Conservation (phyloP, 2,113 vertebrate genomes). For the Malaclemys terrapin region DNA sequence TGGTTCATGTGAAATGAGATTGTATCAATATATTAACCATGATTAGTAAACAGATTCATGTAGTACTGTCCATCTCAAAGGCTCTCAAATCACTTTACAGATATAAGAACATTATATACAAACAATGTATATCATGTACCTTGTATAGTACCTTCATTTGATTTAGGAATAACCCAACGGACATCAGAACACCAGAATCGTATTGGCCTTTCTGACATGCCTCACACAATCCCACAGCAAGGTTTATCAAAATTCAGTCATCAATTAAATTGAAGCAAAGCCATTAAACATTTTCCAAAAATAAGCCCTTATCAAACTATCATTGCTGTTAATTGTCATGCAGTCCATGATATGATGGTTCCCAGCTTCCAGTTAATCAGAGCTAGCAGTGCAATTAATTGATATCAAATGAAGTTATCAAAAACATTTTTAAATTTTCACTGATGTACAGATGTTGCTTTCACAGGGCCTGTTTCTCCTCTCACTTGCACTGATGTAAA, state of each 20-base stretch:
- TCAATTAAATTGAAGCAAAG: conserved; percentile 8
- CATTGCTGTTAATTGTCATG: neutral
- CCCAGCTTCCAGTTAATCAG: neutral
- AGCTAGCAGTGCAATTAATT: neutral
- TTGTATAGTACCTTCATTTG: neutral
- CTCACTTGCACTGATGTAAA: neutral
- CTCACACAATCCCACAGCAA: neutral
- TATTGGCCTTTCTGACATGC: neutral
- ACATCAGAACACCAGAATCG: neutral
- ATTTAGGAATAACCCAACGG: neutral
- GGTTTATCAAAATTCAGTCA: neutral
- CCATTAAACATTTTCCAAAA: neutral
- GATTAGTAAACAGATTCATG: neutral
- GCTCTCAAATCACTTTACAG: neutral
- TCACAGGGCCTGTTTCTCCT: neutral
- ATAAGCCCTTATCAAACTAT: neutral
- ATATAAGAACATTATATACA: neutral
- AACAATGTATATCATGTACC: neutral
- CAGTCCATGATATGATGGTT: neutral
- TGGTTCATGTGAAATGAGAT: neutral
- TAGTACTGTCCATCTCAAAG: neutral
- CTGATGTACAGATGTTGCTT: neutral
- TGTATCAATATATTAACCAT: neutral
- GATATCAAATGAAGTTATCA: neutral
- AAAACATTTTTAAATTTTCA: neutral